These are phyloP conservation scores for Monarcha castaneiventris DNA, from an alignment of 2,113 vertebrate genomes.

Conservation along the genomic window DNA sequence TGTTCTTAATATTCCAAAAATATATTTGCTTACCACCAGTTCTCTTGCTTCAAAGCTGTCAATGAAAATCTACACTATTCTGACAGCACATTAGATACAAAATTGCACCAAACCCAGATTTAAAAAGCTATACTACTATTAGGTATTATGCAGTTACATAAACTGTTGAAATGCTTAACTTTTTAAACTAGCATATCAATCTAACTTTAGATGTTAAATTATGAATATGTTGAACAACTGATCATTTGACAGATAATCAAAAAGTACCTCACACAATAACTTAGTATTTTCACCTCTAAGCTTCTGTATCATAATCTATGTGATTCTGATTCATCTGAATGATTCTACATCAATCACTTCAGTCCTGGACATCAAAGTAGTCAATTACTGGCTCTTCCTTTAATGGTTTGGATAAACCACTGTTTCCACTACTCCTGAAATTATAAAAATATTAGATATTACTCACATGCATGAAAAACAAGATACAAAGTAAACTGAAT, in stretches of 20 bases:
- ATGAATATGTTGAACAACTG: neutral
- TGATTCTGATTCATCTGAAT: neutral
- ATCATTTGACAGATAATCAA: neutral
- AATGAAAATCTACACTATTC: neutral
- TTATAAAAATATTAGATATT: slow-evolving; percentile 32
- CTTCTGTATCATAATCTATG: neutral
- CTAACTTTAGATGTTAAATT: neutral
- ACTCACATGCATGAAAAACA: neutral
- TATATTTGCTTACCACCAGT: neutral
- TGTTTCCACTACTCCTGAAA: slow-evolving; percentile 77
- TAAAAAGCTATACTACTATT: neutral
- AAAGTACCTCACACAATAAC: neutral
- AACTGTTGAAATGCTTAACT: neutral
- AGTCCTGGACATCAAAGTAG: slow-evolving; percentile 98
- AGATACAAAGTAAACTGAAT: neutral
- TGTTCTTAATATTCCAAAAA: neutral
- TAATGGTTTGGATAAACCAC: slow-evolving; percentile 78
- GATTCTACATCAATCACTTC: slow-evolving; percentile 14
- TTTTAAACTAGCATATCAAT: neutral
- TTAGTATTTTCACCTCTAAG: slow-evolving; percentile 1
- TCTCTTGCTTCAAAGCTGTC: neutral
- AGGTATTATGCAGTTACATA: neutral
- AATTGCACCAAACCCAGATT: neutral
- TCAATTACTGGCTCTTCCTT: slow-evolving; percentile 90
- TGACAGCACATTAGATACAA: slow-evolving; percentile 1